Evolutionary conservation across 1,140 invertebrate species (phyloP).

Genomic region (Nasonia giraulti): DNA sequence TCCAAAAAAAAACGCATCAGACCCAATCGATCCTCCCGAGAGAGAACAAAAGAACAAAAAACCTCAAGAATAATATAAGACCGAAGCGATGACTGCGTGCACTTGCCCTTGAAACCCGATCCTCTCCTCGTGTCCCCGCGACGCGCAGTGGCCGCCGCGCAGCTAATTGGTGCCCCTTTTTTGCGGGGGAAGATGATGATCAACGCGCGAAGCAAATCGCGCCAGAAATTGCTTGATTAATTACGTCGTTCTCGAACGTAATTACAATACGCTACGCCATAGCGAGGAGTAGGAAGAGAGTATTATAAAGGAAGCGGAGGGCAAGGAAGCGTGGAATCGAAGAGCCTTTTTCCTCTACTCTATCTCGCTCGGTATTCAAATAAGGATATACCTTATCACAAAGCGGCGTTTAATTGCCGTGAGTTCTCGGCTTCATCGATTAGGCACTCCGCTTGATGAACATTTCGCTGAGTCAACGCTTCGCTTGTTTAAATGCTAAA

Average conservation of each 20-base stretch:
- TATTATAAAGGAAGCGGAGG: background rate
- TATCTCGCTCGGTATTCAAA: background rate
- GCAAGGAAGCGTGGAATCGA: background rate
- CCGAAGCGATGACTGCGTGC: background rate
- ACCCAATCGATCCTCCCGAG: too few species aligned
- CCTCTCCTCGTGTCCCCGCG: background rate
- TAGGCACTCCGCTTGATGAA: background rate
- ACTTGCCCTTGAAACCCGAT: slow-evolving; percentile 33
- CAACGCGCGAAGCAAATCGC: slow-evolving; percentile 16
- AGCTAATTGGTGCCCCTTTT: slow-evolving; percentile 43
- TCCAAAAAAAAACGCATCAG: background rate
- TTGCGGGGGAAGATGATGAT: slow-evolving; percentile 7
- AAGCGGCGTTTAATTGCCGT: background rate
- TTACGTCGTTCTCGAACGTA: slow-evolving; percentile 36
- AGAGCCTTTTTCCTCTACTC: background rate
- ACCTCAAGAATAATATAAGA: background rate
- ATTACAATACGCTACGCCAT: background rate
- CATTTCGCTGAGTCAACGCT: background rate
- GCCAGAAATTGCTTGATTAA: slow-evolving; percentile 46
- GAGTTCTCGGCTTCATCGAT: background rate
- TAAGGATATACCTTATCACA: background rate
- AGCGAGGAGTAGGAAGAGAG: too few species aligned
- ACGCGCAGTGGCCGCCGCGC: background rate
- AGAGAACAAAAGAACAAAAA: background rate
- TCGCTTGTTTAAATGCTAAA: background rate